Evolutionary conservation across 2,113 vertebrate genomes (phyloP).

Genomic region (Dasyornis broadbenti): DNA sequence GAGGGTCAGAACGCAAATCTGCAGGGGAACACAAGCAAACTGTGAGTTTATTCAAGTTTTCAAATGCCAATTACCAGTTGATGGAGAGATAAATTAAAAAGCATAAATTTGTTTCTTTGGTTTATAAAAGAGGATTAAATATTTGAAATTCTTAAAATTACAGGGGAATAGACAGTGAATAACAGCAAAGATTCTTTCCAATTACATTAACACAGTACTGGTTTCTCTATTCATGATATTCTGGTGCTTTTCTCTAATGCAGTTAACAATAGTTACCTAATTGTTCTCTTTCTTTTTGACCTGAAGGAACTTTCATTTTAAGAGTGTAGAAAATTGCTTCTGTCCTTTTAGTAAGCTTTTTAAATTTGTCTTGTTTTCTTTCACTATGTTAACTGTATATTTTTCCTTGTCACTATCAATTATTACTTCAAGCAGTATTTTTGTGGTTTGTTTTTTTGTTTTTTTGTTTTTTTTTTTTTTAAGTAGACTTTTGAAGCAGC

Average conservation of each 20-base stretch:
- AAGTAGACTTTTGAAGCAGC: neutral
- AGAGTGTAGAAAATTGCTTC: neutral
- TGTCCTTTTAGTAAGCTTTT: neutral
- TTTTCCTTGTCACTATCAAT: neutral
- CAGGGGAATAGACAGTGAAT: neutral
- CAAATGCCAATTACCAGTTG: neutral
- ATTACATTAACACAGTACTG: neutral
- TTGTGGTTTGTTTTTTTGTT: fast-evolving
- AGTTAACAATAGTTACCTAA: neutral
- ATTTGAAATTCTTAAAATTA: neutral
- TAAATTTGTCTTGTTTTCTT: neutral
- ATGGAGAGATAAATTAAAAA: neutral
- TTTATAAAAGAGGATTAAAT: neutral
- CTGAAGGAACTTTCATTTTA: neutral
- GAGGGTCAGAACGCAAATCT: neutral
- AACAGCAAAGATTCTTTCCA: neutral
- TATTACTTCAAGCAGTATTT: neutral
- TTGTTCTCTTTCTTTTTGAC: neutral
- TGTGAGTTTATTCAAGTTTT: neutral
- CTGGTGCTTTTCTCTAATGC: neutral
- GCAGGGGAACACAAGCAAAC: neutral
- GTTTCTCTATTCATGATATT: neutral
- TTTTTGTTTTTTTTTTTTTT: neutral
- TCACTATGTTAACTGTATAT: neutral
- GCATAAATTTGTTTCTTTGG: neutral